phyloP scores from a whole-genome alignment of 1,140 invertebrate species.

The Bombus breviceps region DNA sequence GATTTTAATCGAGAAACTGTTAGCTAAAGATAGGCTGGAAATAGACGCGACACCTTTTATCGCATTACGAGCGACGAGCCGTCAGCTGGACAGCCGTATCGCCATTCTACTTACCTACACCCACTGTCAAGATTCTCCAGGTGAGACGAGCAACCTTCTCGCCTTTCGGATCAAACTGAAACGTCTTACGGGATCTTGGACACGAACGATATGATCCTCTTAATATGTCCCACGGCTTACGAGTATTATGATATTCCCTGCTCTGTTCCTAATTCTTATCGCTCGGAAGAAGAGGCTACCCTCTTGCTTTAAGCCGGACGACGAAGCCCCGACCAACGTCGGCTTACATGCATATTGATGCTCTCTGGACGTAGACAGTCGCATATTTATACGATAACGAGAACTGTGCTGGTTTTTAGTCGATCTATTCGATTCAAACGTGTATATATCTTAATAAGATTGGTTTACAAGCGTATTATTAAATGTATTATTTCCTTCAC shows the following conservation, averaged over 20 bases:
- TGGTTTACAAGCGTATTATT: no score
- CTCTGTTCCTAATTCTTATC: constrained; percentile 6
- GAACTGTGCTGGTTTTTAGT: background rate
- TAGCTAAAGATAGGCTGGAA: constrained; percentile 24
- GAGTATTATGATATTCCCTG: constrained; percentile 78
- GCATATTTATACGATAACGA: constrained; percentile 62
- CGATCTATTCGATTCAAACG: no score
- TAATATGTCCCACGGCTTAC: constrained; percentile 75
- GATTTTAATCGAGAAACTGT: background rate
- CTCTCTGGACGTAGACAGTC: constrained; percentile 60
- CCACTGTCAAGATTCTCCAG: constrained; percentile 7
- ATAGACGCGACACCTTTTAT: constrained; percentile 55
- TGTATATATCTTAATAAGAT: no score
- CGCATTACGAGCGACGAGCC: constrained; percentile 59
- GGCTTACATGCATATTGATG: constrained; percentile 79
- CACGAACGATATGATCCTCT: constrained; percentile 79
- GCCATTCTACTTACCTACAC: constrained; percentile 5
- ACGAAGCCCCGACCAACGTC: constrained; percentile 75
- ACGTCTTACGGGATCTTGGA: constrained; percentile 70
- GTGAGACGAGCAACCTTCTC: constrained; percentile 37
- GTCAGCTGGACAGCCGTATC: constrained; percentile 40
- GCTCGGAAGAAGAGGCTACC: background rate
- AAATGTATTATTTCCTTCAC: no score
- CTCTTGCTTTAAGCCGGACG: constrained; percentile 66
- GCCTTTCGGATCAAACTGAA: constrained; percentile 67